Evolutionary conservation across 2,888 invertebrate genomes (phyloP), one percentile per base, ranked within the genome.

Genomic region (Harmothoe impar): DNA sequence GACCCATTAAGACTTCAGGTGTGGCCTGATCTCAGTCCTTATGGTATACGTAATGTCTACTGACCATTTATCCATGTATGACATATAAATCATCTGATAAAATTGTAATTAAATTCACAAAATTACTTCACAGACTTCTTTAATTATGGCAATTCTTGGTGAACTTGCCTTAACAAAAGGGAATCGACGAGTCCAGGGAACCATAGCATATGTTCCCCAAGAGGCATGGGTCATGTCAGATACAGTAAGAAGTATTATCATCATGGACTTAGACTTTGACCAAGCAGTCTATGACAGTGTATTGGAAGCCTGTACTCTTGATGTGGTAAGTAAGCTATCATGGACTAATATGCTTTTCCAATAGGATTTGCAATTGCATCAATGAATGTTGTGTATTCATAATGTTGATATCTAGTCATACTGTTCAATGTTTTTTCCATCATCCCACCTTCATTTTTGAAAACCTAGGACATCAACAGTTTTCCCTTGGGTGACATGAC

Each of bases 401-500:
- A 10, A 43, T 43, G 43, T 10, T 43, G 3, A 43, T 43, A 43
- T 43, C 10, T 43, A 10, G 3, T 43, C 43, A 43, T 43, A 43
- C 10, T 43, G 43, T 43, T 43, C 10, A 3, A 7, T 43, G 3
- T 43, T 43, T 43, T 43, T 7, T 43, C 3, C 43, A 43, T 43
- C 43, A 43, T 7, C 10, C n/a, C n/a, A 10, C 3, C 15, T 62
- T 3, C n/a, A 62, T 62, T 62, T 62, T 62, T n/a, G n/a, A n/a
- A 62, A 62, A 62, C 62, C 5, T 43, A 96, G 89, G 98, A 98
- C 95, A 97, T 98, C 95, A 96, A 3, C 96, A 97, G 92, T 96
- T 98, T 43, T 93, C 97, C 98, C n/a, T 97, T 97, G 93, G 98
- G 98, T 0, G 98, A 98, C 95, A 97, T 97, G 95, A 98, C 98